Conservation (phyloP, 1,140 invertebrate species). For the Anoplophora glabripennis region DNA sequence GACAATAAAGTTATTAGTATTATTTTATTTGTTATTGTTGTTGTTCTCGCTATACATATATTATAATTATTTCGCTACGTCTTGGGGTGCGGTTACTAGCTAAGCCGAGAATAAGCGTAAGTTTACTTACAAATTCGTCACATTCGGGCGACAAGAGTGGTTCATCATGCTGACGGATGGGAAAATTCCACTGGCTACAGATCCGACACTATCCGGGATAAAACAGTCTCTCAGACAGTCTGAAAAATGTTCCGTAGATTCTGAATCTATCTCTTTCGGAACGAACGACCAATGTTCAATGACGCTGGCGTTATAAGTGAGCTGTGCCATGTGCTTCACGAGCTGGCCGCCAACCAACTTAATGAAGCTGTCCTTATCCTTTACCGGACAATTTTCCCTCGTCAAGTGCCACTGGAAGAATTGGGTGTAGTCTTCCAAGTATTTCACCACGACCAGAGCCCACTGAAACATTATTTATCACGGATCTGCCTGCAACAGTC, state of each 20-base stretch:
- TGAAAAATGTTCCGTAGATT: no score
- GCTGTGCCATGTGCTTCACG: constrained; percentile 69
- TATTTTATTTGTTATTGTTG: no score
- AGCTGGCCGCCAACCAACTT: constrained; percentile 58
- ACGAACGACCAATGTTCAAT: constrained; percentile 38
- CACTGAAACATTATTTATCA: constrained; percentile 53
- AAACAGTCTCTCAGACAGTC: no score
- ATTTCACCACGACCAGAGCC: constrained; percentile 56
- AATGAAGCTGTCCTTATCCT: constrained; percentile 50
- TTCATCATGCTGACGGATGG: constrained; percentile 88
- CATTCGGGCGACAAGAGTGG: constrained; percentile 83
- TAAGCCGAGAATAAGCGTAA: no score
- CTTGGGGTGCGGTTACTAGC: no score
- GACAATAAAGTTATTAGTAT: no score
- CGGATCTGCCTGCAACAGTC: no score
- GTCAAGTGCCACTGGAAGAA: constrained; percentile 50
- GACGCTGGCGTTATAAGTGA: constrained; percentile 71
- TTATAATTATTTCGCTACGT: no score
- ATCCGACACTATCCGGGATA: constrained; percentile 53
- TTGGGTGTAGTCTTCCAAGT: constrained; percentile 54
- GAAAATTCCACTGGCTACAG: constrained; percentile 80
- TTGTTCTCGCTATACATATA: no score
- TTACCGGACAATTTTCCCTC: constrained; percentile 30
- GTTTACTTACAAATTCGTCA: constrained; percentile 67
- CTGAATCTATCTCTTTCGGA: no score